These are phyloP conservation scores for Ophion obscuratus DNA, from an alignment of 2,888 invertebrate genomes.

Conservation along the genomic window DNA sequence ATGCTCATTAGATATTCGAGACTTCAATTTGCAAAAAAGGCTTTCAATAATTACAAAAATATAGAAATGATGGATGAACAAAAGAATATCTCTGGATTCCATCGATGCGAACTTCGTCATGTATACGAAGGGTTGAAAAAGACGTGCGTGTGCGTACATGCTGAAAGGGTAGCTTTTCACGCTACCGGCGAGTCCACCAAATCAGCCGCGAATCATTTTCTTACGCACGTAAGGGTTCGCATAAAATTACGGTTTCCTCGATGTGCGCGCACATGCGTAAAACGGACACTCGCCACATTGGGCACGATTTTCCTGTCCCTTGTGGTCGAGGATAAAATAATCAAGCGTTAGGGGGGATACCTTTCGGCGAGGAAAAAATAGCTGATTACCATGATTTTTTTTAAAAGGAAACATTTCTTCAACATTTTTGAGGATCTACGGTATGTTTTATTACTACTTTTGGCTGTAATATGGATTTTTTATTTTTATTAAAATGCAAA, in stretches of 20 bases:
- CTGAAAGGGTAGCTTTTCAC: constrained; percentile 1
- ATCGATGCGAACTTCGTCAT: neutral
- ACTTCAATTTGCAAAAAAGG: too few species aligned
- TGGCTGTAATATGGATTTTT: too few species aligned
- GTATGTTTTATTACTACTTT: too few species aligned
- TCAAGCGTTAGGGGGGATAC: neutral
- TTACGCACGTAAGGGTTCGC: constrained; percentile 11
- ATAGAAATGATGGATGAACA: too few species aligned
- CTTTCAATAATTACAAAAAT: too few species aligned
- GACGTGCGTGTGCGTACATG: neutral
- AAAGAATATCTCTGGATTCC: too few species aligned
- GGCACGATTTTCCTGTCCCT: constrained; percentile 14
- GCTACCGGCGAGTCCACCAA: neutral
- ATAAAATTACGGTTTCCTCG: neutral
- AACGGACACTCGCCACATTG: neutral
- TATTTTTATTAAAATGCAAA: too few species aligned
- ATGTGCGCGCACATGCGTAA: neutral
- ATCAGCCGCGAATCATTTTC: constrained; percentile 20
- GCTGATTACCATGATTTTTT: too few species aligned
- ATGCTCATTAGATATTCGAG: too few species aligned
- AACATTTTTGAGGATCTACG: too few species aligned
- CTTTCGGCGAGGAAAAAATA: too few species aligned
- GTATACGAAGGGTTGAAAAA: constrained; percentile 8
- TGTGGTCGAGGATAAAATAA: constrained; percentile 1
- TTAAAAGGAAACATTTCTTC: too few species aligned